Evolutionary conservation across 2,113 vertebrate species (phyloP), one percentile per base, ranked within the genome.

Genomic region (Leiothrix lutea): DNA sequence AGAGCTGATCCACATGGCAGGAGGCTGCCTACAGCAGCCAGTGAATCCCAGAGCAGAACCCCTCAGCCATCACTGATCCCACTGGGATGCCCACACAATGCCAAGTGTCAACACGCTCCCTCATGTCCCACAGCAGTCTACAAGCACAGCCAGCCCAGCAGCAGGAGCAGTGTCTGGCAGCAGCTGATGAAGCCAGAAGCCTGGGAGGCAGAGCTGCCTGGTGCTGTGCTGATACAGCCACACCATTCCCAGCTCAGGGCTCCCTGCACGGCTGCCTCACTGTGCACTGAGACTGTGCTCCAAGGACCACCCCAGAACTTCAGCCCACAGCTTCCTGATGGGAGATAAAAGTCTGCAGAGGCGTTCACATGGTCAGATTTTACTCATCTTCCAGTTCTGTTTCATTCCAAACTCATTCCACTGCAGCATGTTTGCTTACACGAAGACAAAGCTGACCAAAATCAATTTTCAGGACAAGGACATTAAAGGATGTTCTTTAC

Each of bases 291-390:
- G 89, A 33, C 81, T 53, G n/a, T 47, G 80, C 86, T 93, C 51
- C 15, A 71, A 85, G 90, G 93, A 95, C 93, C 95, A 95, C 92
- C 92, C 95, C 92, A 95, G 94, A 95, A 96, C 87, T 93, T 58
- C 96, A 96, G 84, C 93, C 94, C 95, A 95, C 95, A 95, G 93
- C 85, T 96, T 96, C 94, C 92, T 92, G 93, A 96, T 60, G 82
- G 82, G 82, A 96, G 96, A 95, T 88, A 94, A 96, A 95, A 71
- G 80, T 65, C 67, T 94, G 90, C 93, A 96, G 92, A 96, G 90
- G 88, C 90, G 10, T 90, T 79, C 75, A 93, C 85, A 83, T 11
- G 56, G 79, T 95, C 90, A 88, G 67, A 90, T 94, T 96, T 92
- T 96, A 92, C 93, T 96, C 85, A 96, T 93, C 81, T 83, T 93